phyloP scores from a whole-genome alignment of 2,888 invertebrate genomes.

The Chirona hameri region DNA sequence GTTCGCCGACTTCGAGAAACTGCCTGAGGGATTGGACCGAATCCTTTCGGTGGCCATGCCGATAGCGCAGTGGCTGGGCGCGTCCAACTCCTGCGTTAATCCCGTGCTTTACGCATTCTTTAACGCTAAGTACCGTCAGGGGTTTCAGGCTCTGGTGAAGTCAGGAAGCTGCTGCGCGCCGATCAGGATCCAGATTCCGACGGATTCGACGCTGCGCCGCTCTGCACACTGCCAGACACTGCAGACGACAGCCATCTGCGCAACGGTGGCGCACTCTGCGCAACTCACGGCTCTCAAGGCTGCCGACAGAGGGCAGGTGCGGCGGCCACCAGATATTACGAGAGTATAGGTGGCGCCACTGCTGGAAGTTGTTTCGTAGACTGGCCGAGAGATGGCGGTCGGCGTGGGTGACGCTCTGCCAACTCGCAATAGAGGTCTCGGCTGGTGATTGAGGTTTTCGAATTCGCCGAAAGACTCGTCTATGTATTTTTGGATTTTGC shows the following conservation, averaged over 20 bases:
- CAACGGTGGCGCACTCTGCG: not conserved
- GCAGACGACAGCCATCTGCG: not conserved
- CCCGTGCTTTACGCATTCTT: constrained; percentile 92
- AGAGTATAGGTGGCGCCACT: not conserved
- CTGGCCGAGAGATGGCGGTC: not conserved
- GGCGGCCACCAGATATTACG: not conserved
- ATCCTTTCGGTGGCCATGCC: constrained; percentile 72
- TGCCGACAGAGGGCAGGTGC: not conserved
- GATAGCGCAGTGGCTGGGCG: constrained; percentile 86
- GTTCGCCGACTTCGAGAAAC: not conserved
- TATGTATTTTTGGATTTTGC: not conserved
- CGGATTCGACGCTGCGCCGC: not conserved
- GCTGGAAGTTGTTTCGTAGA: too few relatives aligned
- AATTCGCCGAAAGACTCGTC: not conserved
- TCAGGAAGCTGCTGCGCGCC: constrained; percentile 70
- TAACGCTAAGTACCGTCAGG: constrained; percentile 86
- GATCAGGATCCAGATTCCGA: not conserved
- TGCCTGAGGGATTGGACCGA: constrained; percentile 48
- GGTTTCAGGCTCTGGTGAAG: constrained; percentile 82
- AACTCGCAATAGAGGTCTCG: not conserved
- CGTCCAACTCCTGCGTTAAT: constrained; percentile 92
- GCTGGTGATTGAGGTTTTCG: not conserved
- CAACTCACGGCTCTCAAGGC: not conserved
- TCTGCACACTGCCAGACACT: not conserved
- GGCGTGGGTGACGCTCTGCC: not conserved